Evolutionary conservation across 1,140 invertebrate genomes (phyloP).

Genomic region (Lordiphosa collinella): DNA sequence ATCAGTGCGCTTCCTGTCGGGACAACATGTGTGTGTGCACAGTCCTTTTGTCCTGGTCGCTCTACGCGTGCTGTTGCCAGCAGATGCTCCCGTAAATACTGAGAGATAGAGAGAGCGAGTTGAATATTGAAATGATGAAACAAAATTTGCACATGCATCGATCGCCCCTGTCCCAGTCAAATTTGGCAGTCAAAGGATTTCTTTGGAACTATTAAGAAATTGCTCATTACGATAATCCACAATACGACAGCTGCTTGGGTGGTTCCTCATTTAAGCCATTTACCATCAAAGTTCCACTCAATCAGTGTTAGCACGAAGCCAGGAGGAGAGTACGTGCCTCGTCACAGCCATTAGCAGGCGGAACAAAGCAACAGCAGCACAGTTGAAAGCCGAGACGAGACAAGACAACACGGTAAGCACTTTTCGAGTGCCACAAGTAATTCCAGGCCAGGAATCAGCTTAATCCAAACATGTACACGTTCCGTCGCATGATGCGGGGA

Average conservation of each 20-base stretch:
- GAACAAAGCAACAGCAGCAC: not conserved
- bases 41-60: slow-evolving; percentile 32
- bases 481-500: not conserved
- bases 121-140: slow-evolving; percentile 39
- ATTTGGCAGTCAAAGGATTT: slow-evolving; percentile 46
- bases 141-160: slow-evolving; percentile 58
- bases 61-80: slow-evolving; percentile 60
- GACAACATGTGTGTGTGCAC: slow-evolving; percentile 31
- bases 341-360: not conserved
- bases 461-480: slow-evolving; percentile 44
- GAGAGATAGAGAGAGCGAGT: slow-evolving; percentile 3
- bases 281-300: slow-evolving; percentile 57
- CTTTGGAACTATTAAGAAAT: slow-evolving; percentile 6
- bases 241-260: slow-evolving; percentile 38
- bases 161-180: slow-evolving; percentile 14
- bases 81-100: slow-evolving; percentile 37
- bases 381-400: slow-evolving; percentile 10
- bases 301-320: slow-evolving; percentile 42
- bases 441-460: slow-evolving; percentile 29
- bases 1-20: slow-evolving; percentile 72
- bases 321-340: not conserved
- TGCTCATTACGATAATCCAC: not conserved
- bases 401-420: slow-evolving; percentile 1
- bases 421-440: slow-evolving; percentile 27
- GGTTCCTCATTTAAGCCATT: slow-evolving; percentile 50